phyloP scores from a whole-genome alignment of 1,140 invertebrate genomes.

The Orius laevigatus region DNA sequence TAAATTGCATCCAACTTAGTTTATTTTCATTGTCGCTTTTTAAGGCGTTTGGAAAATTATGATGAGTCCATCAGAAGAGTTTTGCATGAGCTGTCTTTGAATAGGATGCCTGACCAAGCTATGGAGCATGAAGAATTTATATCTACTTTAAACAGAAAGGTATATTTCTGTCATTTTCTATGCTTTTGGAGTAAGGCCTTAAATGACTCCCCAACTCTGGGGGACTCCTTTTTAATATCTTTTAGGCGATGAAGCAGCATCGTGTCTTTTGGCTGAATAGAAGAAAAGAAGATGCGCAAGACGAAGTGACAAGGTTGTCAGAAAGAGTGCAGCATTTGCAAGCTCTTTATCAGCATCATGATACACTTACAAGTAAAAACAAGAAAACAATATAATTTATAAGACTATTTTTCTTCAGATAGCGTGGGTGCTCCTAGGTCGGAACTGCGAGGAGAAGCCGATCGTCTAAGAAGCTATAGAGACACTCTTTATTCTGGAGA shows the following conservation, averaged over 20 bases:
- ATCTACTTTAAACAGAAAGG: slow-evolving; percentile 23
- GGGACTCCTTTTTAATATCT: slow-evolving; percentile 3
- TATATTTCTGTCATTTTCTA: slow-evolving; percentile 9
- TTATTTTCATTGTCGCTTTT: background rate
- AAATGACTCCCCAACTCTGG: background rate
- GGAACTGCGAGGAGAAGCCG: slow-evolving; percentile 34
- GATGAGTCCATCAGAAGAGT: slow-evolving; percentile 21
- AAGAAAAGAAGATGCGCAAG: slow-evolving; percentile 24
- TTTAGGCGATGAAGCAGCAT: slow-evolving; percentile 21
- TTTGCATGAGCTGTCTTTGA: slow-evolving; percentile 20
- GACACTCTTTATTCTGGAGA: slow-evolving; percentile 26
- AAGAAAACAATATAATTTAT: background rate
- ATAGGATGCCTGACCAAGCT: slow-evolving; percentile 19
- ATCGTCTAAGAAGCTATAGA: slow-evolving; percentile 33
- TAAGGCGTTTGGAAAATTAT: slow-evolving; percentile 16
- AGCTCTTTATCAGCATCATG: slow-evolving; percentile 35
- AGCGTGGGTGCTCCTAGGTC: slow-evolving; percentile 38
- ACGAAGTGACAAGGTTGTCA: slow-evolving; percentile 28
- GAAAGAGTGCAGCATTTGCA: slow-evolving; percentile 31
- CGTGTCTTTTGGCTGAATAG: slow-evolving; percentile 19
- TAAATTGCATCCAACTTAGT: slow-evolving; percentile 3
- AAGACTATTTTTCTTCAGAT: slow-evolving; percentile 27
- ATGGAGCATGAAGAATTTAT: slow-evolving; percentile 24
- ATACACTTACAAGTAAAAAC: slow-evolving; percentile 31
- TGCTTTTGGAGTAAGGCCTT: background rate